Base-by-base conservation (phyloP, 1,140 invertebrate genomes). In the Ceratitis capitata region DNA sequence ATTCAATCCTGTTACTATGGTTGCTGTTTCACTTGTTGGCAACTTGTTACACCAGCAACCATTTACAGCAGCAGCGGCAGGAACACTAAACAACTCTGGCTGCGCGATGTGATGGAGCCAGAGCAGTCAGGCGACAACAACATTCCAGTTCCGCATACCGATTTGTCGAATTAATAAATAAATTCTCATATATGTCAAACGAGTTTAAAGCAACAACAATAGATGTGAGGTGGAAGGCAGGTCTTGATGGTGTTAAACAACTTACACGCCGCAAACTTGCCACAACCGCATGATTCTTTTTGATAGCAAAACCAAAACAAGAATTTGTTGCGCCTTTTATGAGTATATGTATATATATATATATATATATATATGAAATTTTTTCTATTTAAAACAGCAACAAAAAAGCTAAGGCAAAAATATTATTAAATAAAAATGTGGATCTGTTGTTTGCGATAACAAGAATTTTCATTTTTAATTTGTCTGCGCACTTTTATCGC, bases 401-500 rank as follows among this genome's bases (percentile, higher is more conserved):
- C n/a, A n/a, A n/a, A n/a, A n/a, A n/a, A n/a, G n/a, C n/a, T n/a
- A n/a, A n/a, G n/a, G n/a, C n/a, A n/a, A n/a, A n/a, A n/a, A n/a
- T n/a, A n/a, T n/a, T n/a, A n/a, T n/a, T n/a, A n/a, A 74, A 26
- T 5, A 42, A 7, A 42, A 1, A 42, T 42, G 19, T 14, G n/a
- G n/a, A 23, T n/a, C 39, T 26, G 19, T 42, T 26, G 69, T 16
- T 42, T 23, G 7, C 39, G 69, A 45, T 78, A 26, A 78, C 69
- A 78, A 78, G 39, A 78, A 78, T 23, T 78, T 45, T 78, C n/a
- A 78, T 78, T 78, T 45, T 78, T 78, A 78, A 78, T 78, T 78
- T 78, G 69, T 45, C 69, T 74, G 39, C 32, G 69, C 39, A 74
- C 39, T 74, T 74, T 78, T 78, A 78, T 78, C 69, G 7, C 12